phyloP scores from a whole-genome alignment of 1,140 invertebrate species.

The Drosophila oshimai region DNA sequence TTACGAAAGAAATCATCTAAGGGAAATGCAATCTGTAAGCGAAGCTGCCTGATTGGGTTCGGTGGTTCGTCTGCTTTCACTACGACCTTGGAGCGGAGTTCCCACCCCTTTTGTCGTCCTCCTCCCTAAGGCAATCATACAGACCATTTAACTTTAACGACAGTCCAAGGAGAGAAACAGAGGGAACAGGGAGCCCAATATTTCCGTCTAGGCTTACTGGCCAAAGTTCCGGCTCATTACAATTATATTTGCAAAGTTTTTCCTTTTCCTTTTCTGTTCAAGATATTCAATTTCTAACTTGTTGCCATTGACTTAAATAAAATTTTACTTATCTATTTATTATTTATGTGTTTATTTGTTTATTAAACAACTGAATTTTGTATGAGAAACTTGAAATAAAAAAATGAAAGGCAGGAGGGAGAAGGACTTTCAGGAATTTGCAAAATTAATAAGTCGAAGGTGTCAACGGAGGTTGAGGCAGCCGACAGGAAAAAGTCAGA shows the following conservation, averaged over 20 bases:
- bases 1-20: conserved; percentile 34
- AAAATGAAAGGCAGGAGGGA: neutral
- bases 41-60: conserved; percentile 56
- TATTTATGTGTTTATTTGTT: conserved; percentile 41
- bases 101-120: neutral
- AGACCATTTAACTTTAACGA: conserved; percentile 61
- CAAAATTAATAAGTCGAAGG: conserved; percentile 13
- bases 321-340: neutral
- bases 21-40: conserved; percentile 56
- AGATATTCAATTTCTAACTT: conserved; percentile 10
- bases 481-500: neutral
- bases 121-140: conserved; percentile 40
- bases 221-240: conserved; percentile 35
- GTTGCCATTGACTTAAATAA: conserved; percentile 2
- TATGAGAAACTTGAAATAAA: no score
- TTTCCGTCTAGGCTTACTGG: conserved; percentile 19
- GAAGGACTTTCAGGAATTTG: neutral
- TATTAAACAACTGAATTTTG: conserved; percentile 14
- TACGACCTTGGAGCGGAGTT: conserved; percentile 32
- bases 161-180: conserved; percentile 18
- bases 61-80: conserved; percentile 47
- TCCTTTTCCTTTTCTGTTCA: neutral
- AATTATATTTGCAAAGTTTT: conserved; percentile 41
- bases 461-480: neutral
- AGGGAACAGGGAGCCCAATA: neutral